Conservation (phyloP, 1,140 invertebrate genomes). For the Drosophila pruinosa region DNA sequence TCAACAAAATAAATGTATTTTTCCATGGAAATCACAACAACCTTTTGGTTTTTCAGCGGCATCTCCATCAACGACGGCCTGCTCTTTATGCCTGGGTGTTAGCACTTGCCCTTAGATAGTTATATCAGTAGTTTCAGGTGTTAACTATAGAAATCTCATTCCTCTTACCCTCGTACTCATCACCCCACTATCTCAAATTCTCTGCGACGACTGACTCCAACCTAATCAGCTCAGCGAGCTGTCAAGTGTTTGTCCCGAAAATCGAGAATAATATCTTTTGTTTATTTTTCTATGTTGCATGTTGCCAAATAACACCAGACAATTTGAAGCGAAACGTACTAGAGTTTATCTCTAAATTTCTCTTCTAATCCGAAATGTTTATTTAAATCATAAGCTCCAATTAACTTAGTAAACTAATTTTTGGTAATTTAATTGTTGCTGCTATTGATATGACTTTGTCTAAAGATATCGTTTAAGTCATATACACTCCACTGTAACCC, state of each 20-base stretch:
- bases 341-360: no score
- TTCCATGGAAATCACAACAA: slow-evolving; percentile 70
- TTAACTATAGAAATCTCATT: not conserved
- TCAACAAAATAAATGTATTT: slow-evolving; percentile 56
- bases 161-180: not conserved
- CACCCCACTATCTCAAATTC: no score
- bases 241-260: not conserved
- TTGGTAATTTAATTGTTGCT: no score
- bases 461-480: not conserved
- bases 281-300: not conserved
- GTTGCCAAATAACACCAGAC: no score
- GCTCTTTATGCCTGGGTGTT: slow-evolving; percentile 33
- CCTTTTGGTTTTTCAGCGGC: slow-evolving; percentile 52
- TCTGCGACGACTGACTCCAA: not conserved
- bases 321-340: no score
- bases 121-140: not conserved
- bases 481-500: not conserved
- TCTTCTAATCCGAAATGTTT: no score
- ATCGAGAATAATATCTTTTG: no score
- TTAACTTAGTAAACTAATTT: no score
- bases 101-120: slow-evolving; percentile 31
- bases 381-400: no score
- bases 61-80: not conserved
- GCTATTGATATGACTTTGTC: no score
- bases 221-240: not conserved